Percentiles rank a stretch among this genome's conserved stretches.
Evolutionary conservation across 2,888 invertebrate genomes (phyloP).

Genomic region (Brassicogethes aeneus): DNA sequence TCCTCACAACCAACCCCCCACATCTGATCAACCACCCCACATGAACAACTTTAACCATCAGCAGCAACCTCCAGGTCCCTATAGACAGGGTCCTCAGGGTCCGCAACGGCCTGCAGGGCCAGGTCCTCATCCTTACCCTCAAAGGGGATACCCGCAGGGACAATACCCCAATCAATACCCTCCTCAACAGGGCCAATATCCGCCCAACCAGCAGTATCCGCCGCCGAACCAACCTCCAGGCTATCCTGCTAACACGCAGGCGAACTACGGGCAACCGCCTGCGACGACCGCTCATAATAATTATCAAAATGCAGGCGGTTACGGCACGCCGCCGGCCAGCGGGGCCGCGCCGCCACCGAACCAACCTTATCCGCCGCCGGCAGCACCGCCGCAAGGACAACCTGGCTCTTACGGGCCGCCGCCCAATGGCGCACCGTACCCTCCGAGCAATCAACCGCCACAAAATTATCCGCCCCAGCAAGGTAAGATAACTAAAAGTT

Average conservation of each 20-base stretch:
- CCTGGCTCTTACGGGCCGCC: slow-evolving; percentile 33
- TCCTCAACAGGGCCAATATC: slow-evolving; percentile 57
- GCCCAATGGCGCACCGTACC: slow-evolving; percentile 34
- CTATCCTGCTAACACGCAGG: slow-evolving; percentile 51
- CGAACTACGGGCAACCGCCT: slow-evolving; percentile 53
- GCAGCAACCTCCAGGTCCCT: slow-evolving; percentile 38
- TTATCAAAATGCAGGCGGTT: slow-evolving; percentile 44
- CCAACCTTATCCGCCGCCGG: slow-evolving; percentile 36
- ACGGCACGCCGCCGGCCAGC: slow-evolving; percentile 34
- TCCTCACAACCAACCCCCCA: slow-evolving; percentile 24
- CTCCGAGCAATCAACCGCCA: slow-evolving; percentile 28
- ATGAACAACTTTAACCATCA: slow-evolving; percentile 41
- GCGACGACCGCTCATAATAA: slow-evolving; percentile 48
- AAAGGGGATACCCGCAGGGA: slow-evolving; percentile 53
- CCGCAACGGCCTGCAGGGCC: slow-evolving; percentile 34
- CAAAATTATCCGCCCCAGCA: slow-evolving; percentile 41
- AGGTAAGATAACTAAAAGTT: slow-evolving; percentile 31
- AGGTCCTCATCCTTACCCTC: slow-evolving; percentile 55
- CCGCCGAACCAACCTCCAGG: slow-evolving; percentile 57
- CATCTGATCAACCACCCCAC: no score
- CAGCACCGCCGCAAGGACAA: slow-evolving; percentile 33
- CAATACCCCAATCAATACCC: slow-evolving; percentile 57
- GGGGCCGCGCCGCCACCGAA: slow-evolving; percentile 29
- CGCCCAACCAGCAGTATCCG: slow-evolving; percentile 50
- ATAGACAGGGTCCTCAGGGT: slow-evolving; percentile 22